Evolutionary conservation across 2,113 vertebrate species (phyloP), one percentile per base, ranked within the genome.

Genomic region (Oryctolagus cuniculus): DNA sequence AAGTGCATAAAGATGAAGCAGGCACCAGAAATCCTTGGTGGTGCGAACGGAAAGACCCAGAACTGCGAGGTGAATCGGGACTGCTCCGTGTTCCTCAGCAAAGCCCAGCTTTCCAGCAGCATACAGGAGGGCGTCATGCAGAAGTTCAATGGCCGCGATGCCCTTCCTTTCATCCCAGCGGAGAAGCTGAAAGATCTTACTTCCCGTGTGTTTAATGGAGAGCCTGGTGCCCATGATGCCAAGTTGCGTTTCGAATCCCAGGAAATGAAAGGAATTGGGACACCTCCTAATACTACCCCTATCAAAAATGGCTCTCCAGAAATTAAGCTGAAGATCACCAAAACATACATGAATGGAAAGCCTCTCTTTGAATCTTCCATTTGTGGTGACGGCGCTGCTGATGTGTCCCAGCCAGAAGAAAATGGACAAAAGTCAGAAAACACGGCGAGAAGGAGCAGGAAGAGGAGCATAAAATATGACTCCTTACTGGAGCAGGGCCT

Each of bases 181-280:
- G 99, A 99, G 92, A 99, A 98, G 96, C 97, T 99, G 85, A 99
- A 99, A 97, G 99, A 99, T 97, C 98, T 99, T 8, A 99, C 99
- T 49, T 99, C 99, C 34, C 98, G 98, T 3, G 98, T 99, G 70
- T 99, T 99, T 34, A 99, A 99, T 1, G 99, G 99, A 0, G 99
- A 99, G 78, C 98, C 98, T 0, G 98, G 99, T 96, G 97, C 99
- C 98, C 97, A 97, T 84, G 97, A 98, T 98, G 98, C 99, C 67
- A 99, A 98, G 95, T 98, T 99, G 98, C 96, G 98, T 91, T 96
- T 98, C 16, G 99, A 99, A 69, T 96, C 98, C 24, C 98, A 98
- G 73, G 98, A 98, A 91, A 98, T 98, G 15, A 99, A 99, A 96
- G 99, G 98, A 24, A 98, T 98, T 1, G 99, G 98, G 90, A 98